These are phyloP conservation scores for Picus viridis DNA, from an alignment of 2,797 vertebrate species.

Conservation along the genomic window DNA sequence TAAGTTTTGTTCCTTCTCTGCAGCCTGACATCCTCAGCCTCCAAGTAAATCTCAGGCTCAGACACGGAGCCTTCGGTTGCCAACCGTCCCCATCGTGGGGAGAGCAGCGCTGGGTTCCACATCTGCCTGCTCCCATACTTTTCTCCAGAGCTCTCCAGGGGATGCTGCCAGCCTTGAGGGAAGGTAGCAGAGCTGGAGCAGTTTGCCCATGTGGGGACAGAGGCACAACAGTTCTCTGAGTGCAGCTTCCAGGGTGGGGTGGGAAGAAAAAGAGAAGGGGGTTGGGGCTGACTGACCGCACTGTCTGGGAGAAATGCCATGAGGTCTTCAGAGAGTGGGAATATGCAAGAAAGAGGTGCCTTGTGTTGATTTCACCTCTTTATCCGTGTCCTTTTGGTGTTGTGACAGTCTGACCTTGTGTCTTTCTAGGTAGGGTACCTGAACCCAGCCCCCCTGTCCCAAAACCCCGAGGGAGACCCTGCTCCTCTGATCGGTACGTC, in stretches of 20 bases:
- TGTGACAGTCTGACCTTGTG: constrained; percentile 61
- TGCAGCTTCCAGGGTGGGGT: neutral
- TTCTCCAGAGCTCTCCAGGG: neutral
- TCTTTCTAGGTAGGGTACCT: constrained; percentile 75
- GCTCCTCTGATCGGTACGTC: constrained; percentile 88
- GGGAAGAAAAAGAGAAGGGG: neutral
- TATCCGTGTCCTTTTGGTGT: neutral
- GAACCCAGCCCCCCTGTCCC: constrained; percentile 83
- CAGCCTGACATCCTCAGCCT: neutral
- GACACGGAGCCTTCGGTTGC: neutral
- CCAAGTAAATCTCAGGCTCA: neutral
- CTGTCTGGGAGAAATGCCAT: fast-evolving
- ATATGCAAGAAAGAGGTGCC: neutral
- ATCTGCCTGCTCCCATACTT: neutral
- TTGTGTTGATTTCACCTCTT: constrained; percentile 7
- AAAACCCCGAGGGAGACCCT: constrained; percentile 89
- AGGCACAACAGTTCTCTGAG: neutral
- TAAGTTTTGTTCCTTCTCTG: neutral
- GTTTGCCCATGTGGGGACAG: neutral
- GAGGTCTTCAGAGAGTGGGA: neutral
- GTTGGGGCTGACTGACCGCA: neutral
- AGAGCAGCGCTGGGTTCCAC: neutral
- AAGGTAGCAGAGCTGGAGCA: neutral
- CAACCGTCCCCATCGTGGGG: neutral
- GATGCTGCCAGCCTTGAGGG: neutral